Evolutionary conservation across 2,113 vertebrate genomes (phyloP).

Genomic region (Rhodinocichla rosea): DNA sequence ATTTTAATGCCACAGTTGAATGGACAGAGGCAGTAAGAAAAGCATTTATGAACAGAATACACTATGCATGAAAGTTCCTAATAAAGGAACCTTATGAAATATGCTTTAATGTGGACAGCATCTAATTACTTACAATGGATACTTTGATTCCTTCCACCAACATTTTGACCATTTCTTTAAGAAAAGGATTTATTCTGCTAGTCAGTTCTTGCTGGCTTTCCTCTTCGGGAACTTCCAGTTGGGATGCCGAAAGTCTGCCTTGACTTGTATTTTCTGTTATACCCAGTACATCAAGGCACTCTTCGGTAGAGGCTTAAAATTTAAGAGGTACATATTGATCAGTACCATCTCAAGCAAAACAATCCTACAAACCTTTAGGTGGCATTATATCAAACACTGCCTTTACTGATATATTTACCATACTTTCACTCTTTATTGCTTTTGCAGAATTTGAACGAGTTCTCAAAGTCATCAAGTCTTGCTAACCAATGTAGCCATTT

Average conservation of each 20-base stretch:
- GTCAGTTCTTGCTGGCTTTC: constrained; percentile 68
- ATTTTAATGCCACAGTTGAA: not conserved
- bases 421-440: not conserved
- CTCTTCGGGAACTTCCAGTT: constrained; percentile 77
- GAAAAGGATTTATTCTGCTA: constrained; percentile 82
- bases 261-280: constrained; percentile 82
- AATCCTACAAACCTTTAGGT: not conserved
- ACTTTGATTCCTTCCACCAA: constrained; percentile 90
- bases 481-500: not conserved
- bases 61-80: not conserved
- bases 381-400: not conserved
- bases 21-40: not conserved
- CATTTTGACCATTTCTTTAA: constrained; percentile 86
- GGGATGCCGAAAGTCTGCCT: constrained; percentile 67
- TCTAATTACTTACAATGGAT: constrained; percentile 78
- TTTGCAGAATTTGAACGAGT: not conserved
- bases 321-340: not conserved
- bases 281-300: constrained; percentile 86
- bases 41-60: not conserved
- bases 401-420: not conserved
- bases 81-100: not conserved
- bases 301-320: constrained; percentile 81
- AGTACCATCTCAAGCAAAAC: not conserved
- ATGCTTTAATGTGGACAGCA: not conserved
- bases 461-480: not conserved